phyloP scores from a whole-genome alignment of 2,797 vertebrate genomes.

The Calcarius lapponicus region DNA sequence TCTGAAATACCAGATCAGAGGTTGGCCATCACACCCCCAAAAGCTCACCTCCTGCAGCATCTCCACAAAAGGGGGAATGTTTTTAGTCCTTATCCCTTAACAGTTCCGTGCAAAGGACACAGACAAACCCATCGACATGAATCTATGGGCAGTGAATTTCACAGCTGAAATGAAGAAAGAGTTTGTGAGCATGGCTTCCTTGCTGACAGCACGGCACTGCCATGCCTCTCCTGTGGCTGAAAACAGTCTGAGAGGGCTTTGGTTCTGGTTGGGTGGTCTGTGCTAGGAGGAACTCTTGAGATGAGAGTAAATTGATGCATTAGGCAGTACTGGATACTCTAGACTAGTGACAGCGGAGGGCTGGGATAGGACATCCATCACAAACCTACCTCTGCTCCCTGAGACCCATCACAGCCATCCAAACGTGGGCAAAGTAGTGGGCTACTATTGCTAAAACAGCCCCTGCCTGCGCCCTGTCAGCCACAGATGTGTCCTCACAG shows the following conservation, averaged over 20 bases:
- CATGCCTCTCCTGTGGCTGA: background rate
- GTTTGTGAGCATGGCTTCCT: background rate
- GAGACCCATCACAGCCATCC: background rate
- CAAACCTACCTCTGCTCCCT: background rate
- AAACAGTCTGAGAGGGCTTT: background rate
- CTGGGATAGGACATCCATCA: background rate
- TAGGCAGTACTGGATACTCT: background rate
- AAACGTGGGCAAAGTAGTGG: background rate
- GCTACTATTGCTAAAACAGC: background rate
- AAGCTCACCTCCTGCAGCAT: background rate
- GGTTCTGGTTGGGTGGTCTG: background rate
- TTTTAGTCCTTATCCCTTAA: background rate
- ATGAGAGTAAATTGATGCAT: background rate
- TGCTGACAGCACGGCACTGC: background rate
- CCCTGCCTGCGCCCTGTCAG: fast-evolving
- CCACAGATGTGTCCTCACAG: fast-evolving
- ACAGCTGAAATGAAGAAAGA: background rate
- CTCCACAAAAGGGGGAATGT: background rate
- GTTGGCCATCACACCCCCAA: background rate
- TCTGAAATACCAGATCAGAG: background rate
- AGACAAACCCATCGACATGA: background rate
- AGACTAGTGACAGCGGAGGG: background rate
- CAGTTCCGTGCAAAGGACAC: background rate
- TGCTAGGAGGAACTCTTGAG: background rate
- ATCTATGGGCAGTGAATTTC: background rate